Evolutionary conservation across 2,888 invertebrate genomes (phyloP).

Genomic region (Cheilosia soror): DNA sequence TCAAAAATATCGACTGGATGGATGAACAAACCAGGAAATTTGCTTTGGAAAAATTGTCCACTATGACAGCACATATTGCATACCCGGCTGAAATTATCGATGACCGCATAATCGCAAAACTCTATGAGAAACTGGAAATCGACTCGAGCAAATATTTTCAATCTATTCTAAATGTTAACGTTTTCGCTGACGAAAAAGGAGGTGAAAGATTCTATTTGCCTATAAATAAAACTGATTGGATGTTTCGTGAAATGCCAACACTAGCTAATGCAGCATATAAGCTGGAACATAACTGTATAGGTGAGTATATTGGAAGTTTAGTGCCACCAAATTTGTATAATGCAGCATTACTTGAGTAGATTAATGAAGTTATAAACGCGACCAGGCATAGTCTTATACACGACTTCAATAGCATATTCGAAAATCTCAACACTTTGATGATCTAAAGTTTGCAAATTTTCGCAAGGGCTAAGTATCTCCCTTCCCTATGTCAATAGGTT

Average conservation of each 20-base stretch:
- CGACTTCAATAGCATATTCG: too few relatives aligned
- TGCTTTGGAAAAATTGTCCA: conserved; percentile 91
- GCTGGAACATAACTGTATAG: conserved; percentile 93
- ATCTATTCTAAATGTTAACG: conserved; percentile 90
- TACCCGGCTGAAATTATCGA: conserved; percentile 96
- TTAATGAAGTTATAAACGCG: too few relatives aligned
- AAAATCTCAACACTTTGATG: too few relatives aligned
- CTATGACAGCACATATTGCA: conserved; percentile 95
- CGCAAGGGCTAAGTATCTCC: too few relatives aligned
- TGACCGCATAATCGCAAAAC: conserved; percentile 90
- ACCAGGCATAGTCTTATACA: too few relatives aligned
- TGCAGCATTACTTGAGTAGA: too few relatives aligned
- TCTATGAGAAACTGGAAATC: conserved; percentile 91
- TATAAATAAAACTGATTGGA: conserved; percentile 94
- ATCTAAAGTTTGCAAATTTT: too few relatives aligned
- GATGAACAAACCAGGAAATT: conserved; percentile 91
- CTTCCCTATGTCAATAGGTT: too few relatives aligned
- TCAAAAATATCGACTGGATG: conserved; percentile 96
- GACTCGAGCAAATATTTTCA: conserved; percentile 89
- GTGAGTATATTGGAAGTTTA: conserved; percentile 85
- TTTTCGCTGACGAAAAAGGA: conserved; percentile 91
- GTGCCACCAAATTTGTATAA: too few relatives aligned
- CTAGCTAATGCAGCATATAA: conserved; percentile 95
- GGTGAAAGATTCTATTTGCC: conserved; percentile 91
- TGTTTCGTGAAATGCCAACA: conserved; percentile 92